Evolutionary conservation across 2,888 invertebrate genomes (phyloP), one percentile per base, ranked within the genome.

Genomic region (Eupithecia tripunctaria): DNA sequence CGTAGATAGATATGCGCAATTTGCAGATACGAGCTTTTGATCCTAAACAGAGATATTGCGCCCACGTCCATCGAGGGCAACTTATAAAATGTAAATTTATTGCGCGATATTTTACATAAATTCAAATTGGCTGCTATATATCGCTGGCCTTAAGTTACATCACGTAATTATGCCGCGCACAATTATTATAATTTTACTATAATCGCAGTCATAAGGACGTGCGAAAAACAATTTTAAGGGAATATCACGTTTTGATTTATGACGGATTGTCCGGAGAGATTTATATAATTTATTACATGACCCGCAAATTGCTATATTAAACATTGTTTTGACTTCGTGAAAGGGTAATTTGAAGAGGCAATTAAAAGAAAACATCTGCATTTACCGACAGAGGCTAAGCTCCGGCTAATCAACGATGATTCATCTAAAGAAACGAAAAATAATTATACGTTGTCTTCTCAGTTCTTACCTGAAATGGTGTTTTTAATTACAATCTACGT

Each of bases 171-270:
- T 86, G 86, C 83, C 79, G 86, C 80, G 84, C 89, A 91, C 92
- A 93, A 94, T 94, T 94, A 94, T 94, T 93, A 93, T 94, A 94
- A 94, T 94, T 94, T 93, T 90, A 89, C 88, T 92, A 92, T 92
- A 92, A 93, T 92, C 91, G 88, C 85, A 86, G 83, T 87, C 88
- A 91, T 91, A 90, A 93, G 89, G 91, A 93, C 91, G 93, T 92
- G 94, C 91, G 93, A 94, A 93, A 91, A 91, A 92, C 92, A 88
- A 89, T 89, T 92, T 91, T 91, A 88, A 89, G 86, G 86, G 84
- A 85, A 85, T 86, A 87, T 86, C 87, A 73, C 87, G 83, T 80
- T 81, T 80, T 91, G 93, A 94, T 94, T 94, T 93, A 93, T 92
- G 82, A 83, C 76, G 78, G 80, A 82, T 51, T 83, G 81, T 84